Conservation (phyloP, 2,797 vertebrate species). For the Pipistrellus kuhlii region DNA sequence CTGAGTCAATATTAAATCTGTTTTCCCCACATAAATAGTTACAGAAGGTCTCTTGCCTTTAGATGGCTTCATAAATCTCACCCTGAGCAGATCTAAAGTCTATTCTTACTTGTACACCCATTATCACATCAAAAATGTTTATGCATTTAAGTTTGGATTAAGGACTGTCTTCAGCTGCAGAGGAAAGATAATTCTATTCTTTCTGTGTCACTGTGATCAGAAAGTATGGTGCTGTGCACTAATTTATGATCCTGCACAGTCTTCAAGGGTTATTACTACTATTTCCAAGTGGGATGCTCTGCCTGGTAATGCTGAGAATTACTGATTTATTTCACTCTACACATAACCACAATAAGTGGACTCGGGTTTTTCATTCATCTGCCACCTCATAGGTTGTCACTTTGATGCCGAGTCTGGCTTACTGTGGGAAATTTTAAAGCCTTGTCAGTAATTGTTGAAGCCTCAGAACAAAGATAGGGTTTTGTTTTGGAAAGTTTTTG, state of each 20-base stretch:
- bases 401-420: neutral
- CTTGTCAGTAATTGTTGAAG: neutral
- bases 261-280: neutral
- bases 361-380: neutral
- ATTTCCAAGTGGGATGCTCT: neutral
- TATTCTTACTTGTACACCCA: neutral
- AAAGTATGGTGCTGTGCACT: neutral
- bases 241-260: neutral
- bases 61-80: neutral
- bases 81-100: neutral
- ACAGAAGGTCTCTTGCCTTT: neutral
- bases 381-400: neutral
- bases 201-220: neutral
- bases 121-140: neutral
- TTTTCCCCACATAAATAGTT: too few species aligned
- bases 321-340: neutral
- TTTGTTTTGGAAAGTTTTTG: conserved; percentile 44
- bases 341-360: neutral
- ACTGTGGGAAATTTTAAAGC: conserved; percentile 19
- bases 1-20: neutral
- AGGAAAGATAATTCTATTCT: neutral
- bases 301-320: rapidly evolving
- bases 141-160: neutral
- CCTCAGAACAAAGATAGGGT: conserved; percentile 14
- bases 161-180: neutral